Base-by-base conservation (phyloP, 2,888 invertebrate genomes). In the Aspidapion aeneum region DNA sequence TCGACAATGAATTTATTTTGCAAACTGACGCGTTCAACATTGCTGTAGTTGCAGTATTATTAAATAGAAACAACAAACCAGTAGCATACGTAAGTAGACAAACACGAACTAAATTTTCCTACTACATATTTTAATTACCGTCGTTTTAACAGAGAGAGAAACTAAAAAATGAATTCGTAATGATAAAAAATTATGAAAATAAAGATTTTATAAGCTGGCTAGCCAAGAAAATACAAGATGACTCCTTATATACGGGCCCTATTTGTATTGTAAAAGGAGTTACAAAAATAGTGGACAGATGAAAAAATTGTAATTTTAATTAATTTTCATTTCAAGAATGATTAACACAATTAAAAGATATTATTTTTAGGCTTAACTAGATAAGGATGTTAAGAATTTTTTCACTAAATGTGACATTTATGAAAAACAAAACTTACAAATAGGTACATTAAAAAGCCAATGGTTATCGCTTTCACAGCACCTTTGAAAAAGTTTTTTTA, bases 401-500 rank as follows among this genome's bases (percentile, higher is more conserved):
- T 57, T 68, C n/a, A 60, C 56, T 57, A 57, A 61, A 19, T 69
- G 69, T 52, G 63, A 63, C 21, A 59, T 51, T 21, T 69, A 68
- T 57, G 65, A 68, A 35, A 35, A 35, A 12, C 35, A 35, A 12
- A 35, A 12, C 35, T 7, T 12, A 35, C 35, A 35, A 58, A 63
- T 57, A 51, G 55, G 59, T 58, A 69, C 64, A 63, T 48, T n/a
- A 64, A 49, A 61, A 62, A 66, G 65, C 63, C 68, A 48, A 12
- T 35, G 35, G 35, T 35, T 35, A 63, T 70, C 19, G 69, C 66
- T 16, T 60, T 64, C 22, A 70, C 70, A 49, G 67, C 69, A 9
- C 35, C 56, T 70, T 70, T 57, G 60, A 70, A 58, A 67, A 66
- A 59, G 57, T 68, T 49, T 67, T 58, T 63, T 62, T 70, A 20